A percentile compares a stretch with the other conserved stretches of the same genome.
Evolutionary conservation across 2,113 vertebrate species (phyloP).

Genomic region (Alethe diademata): DNA sequence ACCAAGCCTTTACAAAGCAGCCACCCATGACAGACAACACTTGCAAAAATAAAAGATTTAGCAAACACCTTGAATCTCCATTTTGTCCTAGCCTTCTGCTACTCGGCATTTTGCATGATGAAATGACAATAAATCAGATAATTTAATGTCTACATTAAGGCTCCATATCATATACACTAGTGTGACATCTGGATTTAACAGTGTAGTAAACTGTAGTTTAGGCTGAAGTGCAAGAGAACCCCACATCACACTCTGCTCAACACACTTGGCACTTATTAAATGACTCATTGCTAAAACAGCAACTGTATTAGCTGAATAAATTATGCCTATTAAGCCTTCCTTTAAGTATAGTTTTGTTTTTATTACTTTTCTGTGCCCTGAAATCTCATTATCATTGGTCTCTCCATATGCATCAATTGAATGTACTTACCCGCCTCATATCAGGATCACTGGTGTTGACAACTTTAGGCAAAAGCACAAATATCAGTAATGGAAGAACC

Average conservation of each 20-base stretch:
- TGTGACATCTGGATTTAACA: neutral
- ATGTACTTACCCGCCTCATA: constrained; percentile 90
- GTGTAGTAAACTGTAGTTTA: neutral
- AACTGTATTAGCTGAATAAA: neutral
- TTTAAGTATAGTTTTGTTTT: neutral
- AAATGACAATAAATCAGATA: constrained; percentile 46
- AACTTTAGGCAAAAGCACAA: constrained; percentile 96
- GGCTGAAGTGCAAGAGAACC: neutral
- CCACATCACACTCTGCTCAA: neutral
- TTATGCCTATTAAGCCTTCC: neutral
- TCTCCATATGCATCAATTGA: neutral
- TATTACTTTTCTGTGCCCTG: neutral
- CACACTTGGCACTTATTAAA: neutral
- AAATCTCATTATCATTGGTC: neutral
- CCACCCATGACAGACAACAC: constrained; percentile 25
- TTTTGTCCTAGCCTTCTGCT: constrained; percentile 62
- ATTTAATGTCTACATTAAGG: neutral
- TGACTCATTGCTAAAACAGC: neutral
- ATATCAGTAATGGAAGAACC: constrained; percentile 95
- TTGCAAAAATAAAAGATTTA: constrained; percentile 28
- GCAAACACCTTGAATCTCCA: constrained; percentile 62
- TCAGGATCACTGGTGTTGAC: constrained; percentile 98
- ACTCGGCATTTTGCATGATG: constrained; percentile 31
- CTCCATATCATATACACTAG: neutral
- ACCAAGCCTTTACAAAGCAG: constrained; percentile 16